A percentile compares a stretch with the other conserved stretches of the same genome.
Conservation (phyloP, 1,140 invertebrate genomes). For the Orchestia grillus region DNA sequence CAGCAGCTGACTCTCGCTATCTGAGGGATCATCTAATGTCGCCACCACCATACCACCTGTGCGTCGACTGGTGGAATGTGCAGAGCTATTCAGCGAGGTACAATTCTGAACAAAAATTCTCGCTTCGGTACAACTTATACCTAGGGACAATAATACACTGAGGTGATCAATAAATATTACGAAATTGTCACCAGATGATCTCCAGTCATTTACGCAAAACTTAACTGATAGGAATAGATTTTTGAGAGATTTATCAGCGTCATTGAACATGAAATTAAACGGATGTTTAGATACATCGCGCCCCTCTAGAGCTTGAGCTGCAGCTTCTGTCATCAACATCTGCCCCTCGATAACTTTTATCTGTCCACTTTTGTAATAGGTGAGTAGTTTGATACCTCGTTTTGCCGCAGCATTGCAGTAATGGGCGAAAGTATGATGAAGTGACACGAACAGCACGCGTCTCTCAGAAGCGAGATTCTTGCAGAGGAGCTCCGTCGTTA, state of each 20-base stretch:
- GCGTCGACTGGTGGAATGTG: background rate
- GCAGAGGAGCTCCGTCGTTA: slow-evolving; percentile 22
- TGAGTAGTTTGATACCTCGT: background rate
- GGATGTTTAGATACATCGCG: slow-evolving; percentile 32
- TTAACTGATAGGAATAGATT: slow-evolving; percentile 6
- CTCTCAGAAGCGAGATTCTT: background rate
- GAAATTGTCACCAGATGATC: background rate
- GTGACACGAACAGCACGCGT: slow-evolving; percentile 8
- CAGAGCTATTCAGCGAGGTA: background rate
- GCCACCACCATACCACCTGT: background rate
- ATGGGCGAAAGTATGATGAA: background rate
- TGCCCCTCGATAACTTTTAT: slow-evolving; percentile 42
- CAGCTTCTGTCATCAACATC: slow-evolving; percentile 40
- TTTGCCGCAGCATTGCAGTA: slow-evolving; percentile 13
- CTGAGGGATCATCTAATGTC: slow-evolving; percentile 2
- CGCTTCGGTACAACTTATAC: background rate
- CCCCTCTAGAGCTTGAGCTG: slow-evolving; percentile 5
- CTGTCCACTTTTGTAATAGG: background rate
- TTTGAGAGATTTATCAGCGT: background rate
- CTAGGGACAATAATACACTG: background rate
- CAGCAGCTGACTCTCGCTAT: background rate
- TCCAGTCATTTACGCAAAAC: slow-evolving; percentile 16
- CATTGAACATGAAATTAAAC: slow-evolving; percentile 39
- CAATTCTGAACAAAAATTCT: slow-evolving; percentile 8
- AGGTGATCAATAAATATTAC: slow-evolving; percentile 24